These are phyloP conservation scores for Montipora capricornis DNA, from an alignment of 64 coral and sea anemone genomes.

Conservation along the genomic window DNA sequence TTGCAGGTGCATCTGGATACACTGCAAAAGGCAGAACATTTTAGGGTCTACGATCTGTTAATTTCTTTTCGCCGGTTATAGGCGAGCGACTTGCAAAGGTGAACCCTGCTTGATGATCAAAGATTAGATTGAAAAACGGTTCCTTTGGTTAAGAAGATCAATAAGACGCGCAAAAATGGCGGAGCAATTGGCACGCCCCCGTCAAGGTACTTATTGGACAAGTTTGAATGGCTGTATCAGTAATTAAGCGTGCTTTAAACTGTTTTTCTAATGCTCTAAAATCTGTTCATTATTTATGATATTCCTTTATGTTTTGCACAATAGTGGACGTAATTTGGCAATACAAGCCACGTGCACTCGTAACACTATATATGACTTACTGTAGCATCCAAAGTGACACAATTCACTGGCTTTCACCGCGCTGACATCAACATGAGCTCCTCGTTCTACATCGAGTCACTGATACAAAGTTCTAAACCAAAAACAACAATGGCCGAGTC, in stretches of 20 bases:
- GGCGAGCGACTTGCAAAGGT: neutral
- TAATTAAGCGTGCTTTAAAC: constrained; percentile 97
- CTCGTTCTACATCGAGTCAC: constrained; percentile 97
- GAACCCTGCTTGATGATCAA: constrained; percentile 7
- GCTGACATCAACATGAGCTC: constrained; percentile 78
- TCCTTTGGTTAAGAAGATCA: neutral
- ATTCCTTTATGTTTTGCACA: constrained; percentile 89
- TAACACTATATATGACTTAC: constrained; percentile 78
- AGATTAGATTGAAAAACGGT: neutral
- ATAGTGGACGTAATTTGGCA: constrained; percentile 93
- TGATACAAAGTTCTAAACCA: constrained; percentile 85
- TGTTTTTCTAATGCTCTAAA: constrained; percentile 97
- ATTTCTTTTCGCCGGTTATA: constrained; percentile 28
- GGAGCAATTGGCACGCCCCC: constrained; percentile 12
- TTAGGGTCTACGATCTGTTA: constrained; percentile 6
- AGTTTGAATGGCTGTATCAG: constrained; percentile 80
- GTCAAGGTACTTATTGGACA: constrained; percentile 39
- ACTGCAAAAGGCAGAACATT: constrained; percentile 80
- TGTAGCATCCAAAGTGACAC: constrained; percentile 31
- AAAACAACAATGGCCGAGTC: constrained; percentile 75
- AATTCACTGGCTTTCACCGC: constrained; percentile 32
- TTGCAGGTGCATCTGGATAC: constrained; percentile 80
- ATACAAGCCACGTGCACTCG: constrained; percentile 88
- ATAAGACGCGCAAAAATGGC: neutral
- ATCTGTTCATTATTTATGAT: constrained; percentile 99